phyloP scores from a whole-genome alignment of 2,113 vertebrate species.

The Pelecanoides urinatrix region DNA sequence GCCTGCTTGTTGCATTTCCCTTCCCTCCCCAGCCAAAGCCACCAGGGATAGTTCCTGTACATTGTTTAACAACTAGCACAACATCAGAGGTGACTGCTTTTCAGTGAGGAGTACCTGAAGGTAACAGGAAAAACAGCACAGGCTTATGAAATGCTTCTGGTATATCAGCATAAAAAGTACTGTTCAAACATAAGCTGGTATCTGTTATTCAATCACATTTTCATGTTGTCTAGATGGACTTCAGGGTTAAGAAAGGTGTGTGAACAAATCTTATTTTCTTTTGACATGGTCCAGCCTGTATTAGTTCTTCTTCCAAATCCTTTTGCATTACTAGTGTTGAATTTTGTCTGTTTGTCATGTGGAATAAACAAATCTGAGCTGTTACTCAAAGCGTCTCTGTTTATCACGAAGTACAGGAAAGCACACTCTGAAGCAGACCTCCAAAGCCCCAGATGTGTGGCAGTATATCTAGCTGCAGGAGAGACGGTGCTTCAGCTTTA shows the following conservation, averaged over 20 bases:
- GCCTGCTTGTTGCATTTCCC: slow-evolving; percentile 13
- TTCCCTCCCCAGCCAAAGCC: background rate
- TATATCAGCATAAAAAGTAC: background rate
- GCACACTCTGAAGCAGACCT: background rate
- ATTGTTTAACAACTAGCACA: background rate
- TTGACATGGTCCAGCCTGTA: background rate
- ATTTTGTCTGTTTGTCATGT: background rate
- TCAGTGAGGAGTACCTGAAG: background rate
- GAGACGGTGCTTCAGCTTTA: background rate
- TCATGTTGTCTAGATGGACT: background rate
- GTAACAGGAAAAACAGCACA: background rate
- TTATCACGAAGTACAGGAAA: background rate
- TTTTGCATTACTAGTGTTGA: background rate
- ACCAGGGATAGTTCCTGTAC: background rate
- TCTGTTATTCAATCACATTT: background rate
- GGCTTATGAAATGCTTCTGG: background rate
- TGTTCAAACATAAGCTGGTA: background rate
- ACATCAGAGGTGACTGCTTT: background rate
- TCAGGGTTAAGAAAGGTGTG: background rate
- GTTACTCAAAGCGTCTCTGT: background rate
- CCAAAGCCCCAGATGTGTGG: background rate
- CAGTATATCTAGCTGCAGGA: background rate
- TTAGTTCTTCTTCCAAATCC: background rate
- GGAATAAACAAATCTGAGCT: background rate
- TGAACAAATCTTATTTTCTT: background rate